Base-by-base conservation (phyloP, 1,140 invertebrate genomes). In the Drosophila subpulchrella region DNA sequence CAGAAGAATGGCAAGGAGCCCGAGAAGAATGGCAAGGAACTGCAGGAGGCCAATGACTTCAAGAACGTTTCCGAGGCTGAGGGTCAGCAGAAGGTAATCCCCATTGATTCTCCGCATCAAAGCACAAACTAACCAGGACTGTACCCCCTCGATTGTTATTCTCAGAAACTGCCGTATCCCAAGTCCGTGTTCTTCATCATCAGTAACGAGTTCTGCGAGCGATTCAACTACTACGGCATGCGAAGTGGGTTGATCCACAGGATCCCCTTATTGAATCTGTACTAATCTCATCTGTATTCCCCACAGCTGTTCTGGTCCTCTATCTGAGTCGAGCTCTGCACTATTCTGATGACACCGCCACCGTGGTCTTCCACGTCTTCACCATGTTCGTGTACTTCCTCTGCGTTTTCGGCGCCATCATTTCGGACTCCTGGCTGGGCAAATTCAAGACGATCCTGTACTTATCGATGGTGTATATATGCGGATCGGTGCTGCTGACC, bases 221-320 rank as follows among this genome's bases (percentile, higher is more conserved):
- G 98, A 89, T 99, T 99, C 93, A 97, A 96, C 39, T 99, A 95
- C 92, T 99, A 99, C 95, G 98, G 98, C 88, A 97, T 99, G 96
- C 95, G 96, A 95, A 96, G 98, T 98, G 93, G 94, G 95, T 94
- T 30, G 8, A 30, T n/a, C 27, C 4, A 5, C 3, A 6, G 2
- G 17, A 36, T 41, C 6, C 36, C 6, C 3, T 0, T 3, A 15
- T 10, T 6, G 11, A 36, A 8, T 13, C 59, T 8, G 94, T 97
- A 57, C 92, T 97, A 24, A 94, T 95, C 0, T 24, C 8, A 6
- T 17, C 1, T 0, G 3, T 12, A 0, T 5, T 10, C 2, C 13
- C 34, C 60, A 6, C 92, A 97, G 96, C 97, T 47, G 95, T 98
- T 41, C 93, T 98, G 46, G 95, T 95, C 0, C 92, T 97, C 10